Conservation (phyloP, 92 coral and sea anemone genomes). For the Epizoanthus rinbou region DNA sequence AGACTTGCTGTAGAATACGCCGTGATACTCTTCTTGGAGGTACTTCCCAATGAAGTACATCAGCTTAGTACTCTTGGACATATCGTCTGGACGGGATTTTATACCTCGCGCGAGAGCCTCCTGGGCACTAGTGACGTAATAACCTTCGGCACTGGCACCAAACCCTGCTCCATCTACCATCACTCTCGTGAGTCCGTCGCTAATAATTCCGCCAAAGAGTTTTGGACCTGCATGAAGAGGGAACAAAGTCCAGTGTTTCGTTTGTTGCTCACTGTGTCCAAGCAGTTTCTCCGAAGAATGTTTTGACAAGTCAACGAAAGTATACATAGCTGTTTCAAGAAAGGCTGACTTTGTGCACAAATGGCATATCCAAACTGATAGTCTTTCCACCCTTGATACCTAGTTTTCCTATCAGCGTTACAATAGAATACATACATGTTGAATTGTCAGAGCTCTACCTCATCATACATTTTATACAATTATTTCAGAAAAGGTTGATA, state of each 20-base stretch:
- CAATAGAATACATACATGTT: too few species aligned
- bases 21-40: constrained; percentile 34
- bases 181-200: constrained; percentile 55
- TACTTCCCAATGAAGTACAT: constrained; percentile 31
- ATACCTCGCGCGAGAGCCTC: constrained; percentile 70
- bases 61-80: constrained; percentile 7
- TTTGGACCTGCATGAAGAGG: constrained; percentile 38
- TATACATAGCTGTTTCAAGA: too few species aligned
- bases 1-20: constrained; percentile 39
- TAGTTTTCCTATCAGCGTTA: too few species aligned
- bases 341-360: too few species aligned
- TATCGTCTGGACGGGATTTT: constrained; percentile 48
- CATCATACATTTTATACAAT: too few species aligned
- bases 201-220: constrained; percentile 35
- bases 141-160: constrained; percentile 65
- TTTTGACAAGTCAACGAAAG: too few species aligned
- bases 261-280: not conserved
- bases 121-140: constrained; percentile 72
- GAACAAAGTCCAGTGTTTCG: not conserved
- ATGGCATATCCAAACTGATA: too few species aligned
- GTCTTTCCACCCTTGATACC: too few species aligned
- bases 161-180: constrained; percentile 68
- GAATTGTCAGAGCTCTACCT: too few species aligned
- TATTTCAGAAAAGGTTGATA: too few species aligned
- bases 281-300: too few species aligned